These are phyloP conservation scores for Phania funesta DNA, from an alignment of 2,888 invertebrate species.

Conservation along the genomic window DNA sequence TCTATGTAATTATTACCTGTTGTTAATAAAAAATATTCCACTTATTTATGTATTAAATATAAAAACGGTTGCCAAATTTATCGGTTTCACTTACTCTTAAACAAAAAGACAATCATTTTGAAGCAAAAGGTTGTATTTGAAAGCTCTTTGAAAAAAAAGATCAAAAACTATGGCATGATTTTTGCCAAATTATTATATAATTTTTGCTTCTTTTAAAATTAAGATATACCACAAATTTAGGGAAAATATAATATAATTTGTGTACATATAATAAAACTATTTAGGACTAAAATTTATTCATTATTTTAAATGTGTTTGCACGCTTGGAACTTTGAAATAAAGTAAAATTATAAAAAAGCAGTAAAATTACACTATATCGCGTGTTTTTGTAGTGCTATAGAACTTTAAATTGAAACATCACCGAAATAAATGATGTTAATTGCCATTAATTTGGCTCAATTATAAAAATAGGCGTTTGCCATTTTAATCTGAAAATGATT, in stretches of 20 bases:
- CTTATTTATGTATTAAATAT: not conserved
- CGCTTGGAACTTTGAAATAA: too few relatives aligned
- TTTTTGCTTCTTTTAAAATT: not conserved
- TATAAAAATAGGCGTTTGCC: too few relatives aligned
- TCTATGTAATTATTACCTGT: slow-evolving; percentile 7
- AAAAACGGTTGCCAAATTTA: slow-evolving; percentile 17
- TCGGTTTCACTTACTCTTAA: slow-evolving; percentile 16
- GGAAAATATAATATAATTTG: not conserved
- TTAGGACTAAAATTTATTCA: not conserved
- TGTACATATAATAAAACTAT: not conserved
- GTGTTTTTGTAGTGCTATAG: too few relatives aligned
- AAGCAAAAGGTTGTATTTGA: slow-evolving; percentile 10
- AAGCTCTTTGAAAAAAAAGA: not conserved
- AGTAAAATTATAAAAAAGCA: too few relatives aligned
- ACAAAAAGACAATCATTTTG: slow-evolving; percentile 44
- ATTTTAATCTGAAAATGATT: too few relatives aligned
- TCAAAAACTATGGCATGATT: not conserved
- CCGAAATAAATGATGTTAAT: too few relatives aligned
- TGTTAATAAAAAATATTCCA: slow-evolving; percentile 8
- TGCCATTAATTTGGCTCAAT: too few relatives aligned
- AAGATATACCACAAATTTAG: not conserved
- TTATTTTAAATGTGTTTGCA: too few relatives aligned
- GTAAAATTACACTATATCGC: too few relatives aligned
- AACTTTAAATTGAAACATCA: too few relatives aligned
- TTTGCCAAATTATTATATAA: not conserved